Conservation (phyloP, 2,888 invertebrate species). For the Drosophila mimica region DNA sequence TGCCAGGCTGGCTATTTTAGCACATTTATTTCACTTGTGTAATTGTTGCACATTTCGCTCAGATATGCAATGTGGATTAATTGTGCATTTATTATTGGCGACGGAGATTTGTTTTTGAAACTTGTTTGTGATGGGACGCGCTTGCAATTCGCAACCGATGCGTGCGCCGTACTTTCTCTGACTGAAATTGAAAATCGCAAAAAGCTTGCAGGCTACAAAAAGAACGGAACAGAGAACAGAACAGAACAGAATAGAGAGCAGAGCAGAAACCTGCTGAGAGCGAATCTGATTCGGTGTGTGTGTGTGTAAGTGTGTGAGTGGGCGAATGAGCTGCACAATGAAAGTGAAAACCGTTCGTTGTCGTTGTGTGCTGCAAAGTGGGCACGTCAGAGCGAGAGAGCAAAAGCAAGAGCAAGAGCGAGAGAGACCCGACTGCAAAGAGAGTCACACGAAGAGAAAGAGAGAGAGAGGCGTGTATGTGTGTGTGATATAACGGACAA, state of each 20-base stretch:
- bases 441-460: slow-evolving; percentile 6
- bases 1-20: not conserved
- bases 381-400: slow-evolving; percentile 53
- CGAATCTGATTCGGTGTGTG: slow-evolving; percentile 2
- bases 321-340: slow-evolving; percentile 69
- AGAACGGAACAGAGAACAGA: slow-evolving; percentile 32
- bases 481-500: slow-evolving; percentile 46
- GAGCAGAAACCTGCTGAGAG: slow-evolving; percentile 42
- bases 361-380: slow-evolving; percentile 43
- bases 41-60: slow-evolving; percentile 50
- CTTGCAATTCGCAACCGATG: slow-evolving; percentile 77
- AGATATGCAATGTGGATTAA: slow-evolving; percentile 12
- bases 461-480: slow-evolving; percentile 5
- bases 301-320: slow-evolving; percentile 30
- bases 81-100: slow-evolving; percentile 31
- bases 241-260: slow-evolving; percentile 24
- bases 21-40: slow-evolving; percentile 2
- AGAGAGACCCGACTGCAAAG: slow-evolving; percentile 18
- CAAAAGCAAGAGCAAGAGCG: slow-evolving; percentile 44
- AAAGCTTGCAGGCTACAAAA: slow-evolving; percentile 43
- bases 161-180: slow-evolving; percentile 85
- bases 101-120: slow-evolving; percentile 38
- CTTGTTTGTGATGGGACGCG: slow-evolving; percentile 48
- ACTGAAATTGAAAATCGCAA: slow-evolving; percentile 77
- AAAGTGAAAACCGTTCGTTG: slow-evolving; percentile 70